Evolutionary conservation across 2,888 invertebrate species (phyloP).

Genomic region (Ennomos quercinarius): DNA sequence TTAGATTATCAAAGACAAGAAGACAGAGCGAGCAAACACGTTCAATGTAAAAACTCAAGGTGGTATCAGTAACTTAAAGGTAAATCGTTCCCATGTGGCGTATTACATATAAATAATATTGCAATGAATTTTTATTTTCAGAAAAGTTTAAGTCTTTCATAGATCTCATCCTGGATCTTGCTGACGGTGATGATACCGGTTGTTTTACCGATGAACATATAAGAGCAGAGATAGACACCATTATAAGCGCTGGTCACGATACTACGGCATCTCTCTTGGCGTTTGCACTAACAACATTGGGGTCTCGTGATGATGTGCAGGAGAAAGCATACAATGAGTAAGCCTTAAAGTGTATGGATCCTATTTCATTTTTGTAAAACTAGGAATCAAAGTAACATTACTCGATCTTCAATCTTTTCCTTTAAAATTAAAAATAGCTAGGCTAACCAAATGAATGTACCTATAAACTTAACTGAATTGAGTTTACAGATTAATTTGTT

Average conservation of each 20-base stretch:
- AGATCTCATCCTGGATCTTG: constrained; percentile 11
- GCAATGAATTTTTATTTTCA: neutral
- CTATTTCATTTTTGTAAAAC: neutral
- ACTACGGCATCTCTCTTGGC: neutral
- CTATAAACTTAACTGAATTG: no score
- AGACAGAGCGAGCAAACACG: no score
- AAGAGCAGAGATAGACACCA: constrained; percentile 22
- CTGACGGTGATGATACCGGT: neutral
- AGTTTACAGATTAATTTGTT: no score
- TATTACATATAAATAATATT: no score
- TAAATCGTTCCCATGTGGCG: no score
- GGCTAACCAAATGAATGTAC: no score
- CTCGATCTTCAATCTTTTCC: no score
- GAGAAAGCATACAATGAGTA: constrained; percentile 1
- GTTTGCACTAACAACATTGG: neutral
- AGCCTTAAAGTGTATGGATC: neutral
- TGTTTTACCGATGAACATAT: constrained; percentile 16
- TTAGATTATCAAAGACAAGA: no score
- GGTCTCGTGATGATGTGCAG: neutral
- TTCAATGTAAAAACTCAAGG: no score
- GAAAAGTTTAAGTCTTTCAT: constrained; percentile 9
- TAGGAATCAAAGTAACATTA: no score
- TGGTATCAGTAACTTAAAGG: no score
- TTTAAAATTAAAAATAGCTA: no score
- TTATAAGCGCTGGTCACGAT: constrained; percentile 8